These are phyloP conservation scores for Amblyopsis hoosieri DNA, from an alignment of 2,797 vertebrate species.

Conservation along the genomic window DNA sequence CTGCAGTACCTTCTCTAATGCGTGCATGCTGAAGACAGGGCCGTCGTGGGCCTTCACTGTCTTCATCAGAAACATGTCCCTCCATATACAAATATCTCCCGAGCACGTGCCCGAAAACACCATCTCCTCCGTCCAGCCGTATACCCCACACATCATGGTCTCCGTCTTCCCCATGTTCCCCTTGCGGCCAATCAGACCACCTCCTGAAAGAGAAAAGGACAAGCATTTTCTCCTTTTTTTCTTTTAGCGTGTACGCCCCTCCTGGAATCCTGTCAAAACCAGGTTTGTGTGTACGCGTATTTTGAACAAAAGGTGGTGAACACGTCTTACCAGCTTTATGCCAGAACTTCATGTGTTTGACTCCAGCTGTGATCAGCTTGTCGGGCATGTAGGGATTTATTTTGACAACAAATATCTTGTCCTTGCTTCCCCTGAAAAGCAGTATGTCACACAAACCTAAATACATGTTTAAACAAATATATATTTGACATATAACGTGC, in stretches of 20 bases:
- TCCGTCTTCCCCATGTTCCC: conserved; percentile 92
- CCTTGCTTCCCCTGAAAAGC: conserved; percentile 93
- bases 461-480: conserved; percentile 1
- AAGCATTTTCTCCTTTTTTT: background rate
- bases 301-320: conserved; percentile 2
- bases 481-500: conserved; percentile 9
- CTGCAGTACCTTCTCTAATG: conserved; percentile 90
- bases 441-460: conserved; percentile 26
- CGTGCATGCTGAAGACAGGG: conserved; percentile 97
- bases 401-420: conserved; percentile 98
- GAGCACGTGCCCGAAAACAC: conserved; percentile 94
- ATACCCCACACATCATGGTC: conserved; percentile 98
- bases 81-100: conserved; percentile 98
- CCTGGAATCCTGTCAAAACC: conserved; percentile 4
- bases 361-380: conserved; percentile 95
- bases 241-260: background rate
- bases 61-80: conserved; percentile 95
- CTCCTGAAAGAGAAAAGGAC: conserved; percentile 75
- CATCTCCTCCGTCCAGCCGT: conserved; percentile 98
- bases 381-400: conserved; percentile 96
- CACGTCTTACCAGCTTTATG: conserved; percentile 88
- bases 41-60: conserved; percentile 98
- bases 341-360: conserved; percentile 99
- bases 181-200: conserved; percentile 94
- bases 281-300: conserved; percentile 14